These are phyloP conservation scores for Bagarius yarrelli DNA, from an alignment of 2,113 vertebrate genomes.

Conservation along the genomic window DNA sequence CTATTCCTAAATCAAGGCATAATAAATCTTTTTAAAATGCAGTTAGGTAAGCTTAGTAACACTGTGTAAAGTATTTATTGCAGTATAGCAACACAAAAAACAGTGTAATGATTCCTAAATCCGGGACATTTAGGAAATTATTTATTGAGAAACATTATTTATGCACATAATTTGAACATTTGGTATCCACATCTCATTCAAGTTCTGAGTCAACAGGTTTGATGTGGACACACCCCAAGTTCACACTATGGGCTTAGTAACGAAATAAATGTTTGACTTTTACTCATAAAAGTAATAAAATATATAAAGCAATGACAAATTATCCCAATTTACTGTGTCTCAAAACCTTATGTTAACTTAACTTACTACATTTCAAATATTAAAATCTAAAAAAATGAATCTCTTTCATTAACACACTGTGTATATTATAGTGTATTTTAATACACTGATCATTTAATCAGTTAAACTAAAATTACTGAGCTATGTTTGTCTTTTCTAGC, in stretches of 20 bases:
- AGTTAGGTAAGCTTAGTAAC: not conserved
- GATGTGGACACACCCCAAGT: not conserved
- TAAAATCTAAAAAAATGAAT: not conserved
- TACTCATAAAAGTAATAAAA: not conserved
- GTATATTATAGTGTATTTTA: not conserved
- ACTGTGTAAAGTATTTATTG: not conserved
- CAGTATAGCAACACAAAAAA: not conserved
- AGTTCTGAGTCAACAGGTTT: too few species aligned
- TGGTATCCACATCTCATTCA: too few species aligned
- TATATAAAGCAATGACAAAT: not conserved
- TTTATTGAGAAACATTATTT: not conserved
- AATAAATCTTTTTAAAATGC: not conserved
- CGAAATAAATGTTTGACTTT: not conserved
- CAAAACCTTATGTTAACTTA: not conserved
- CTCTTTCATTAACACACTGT: not conserved
- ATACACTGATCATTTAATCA: not conserved
- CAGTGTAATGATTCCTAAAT: too few species aligned
- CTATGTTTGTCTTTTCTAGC: not conserved
- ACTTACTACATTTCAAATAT: not conserved
- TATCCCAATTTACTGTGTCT: too few species aligned
- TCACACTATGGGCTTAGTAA: not conserved
- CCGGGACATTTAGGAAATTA: not conserved
- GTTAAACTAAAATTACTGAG: not conserved
- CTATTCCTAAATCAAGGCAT: not conserved
- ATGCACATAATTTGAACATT: not conserved